Conservation (phyloP, 35 echinoderm and acorn worm species). For the Stichopus chloronotus region DNA sequence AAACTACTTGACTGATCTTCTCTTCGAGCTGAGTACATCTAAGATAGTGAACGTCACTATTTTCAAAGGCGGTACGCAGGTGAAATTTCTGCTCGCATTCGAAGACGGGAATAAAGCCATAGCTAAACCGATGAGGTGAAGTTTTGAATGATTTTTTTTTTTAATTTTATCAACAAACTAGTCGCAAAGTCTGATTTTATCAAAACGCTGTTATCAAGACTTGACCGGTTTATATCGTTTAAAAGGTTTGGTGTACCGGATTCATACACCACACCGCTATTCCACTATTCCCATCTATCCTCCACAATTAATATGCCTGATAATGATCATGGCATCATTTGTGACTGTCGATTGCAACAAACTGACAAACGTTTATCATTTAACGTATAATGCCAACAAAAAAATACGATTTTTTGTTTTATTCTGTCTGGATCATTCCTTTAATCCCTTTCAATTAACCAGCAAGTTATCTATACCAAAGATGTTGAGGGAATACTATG, state of each 20-base stretch:
- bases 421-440: too few species aligned
- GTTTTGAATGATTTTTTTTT: background rate
- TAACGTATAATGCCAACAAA: too few species aligned
- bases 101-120: conserved; percentile 82
- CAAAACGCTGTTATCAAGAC: background rate
- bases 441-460: too few species aligned
- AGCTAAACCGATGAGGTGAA: conserved; percentile 82
- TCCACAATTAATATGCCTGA: background rate
- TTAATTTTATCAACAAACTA: background rate
- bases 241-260: background rate
- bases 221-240: background rate
- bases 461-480: too few species aligned
- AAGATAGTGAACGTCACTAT: conserved; percentile 53
- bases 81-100: conserved; percentile 66
- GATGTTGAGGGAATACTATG: too few species aligned
- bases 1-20: conserved; percentile 64
- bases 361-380: too few species aligned
- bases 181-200: background rate
- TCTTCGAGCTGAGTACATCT: conserved; percentile 45
- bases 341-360: too few species aligned
- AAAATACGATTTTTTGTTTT: too few species aligned
- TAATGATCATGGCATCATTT: too few species aligned
- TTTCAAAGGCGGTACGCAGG: conserved; percentile 71
- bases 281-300: background rate
- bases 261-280: background rate